phyloP scores from a whole-genome alignment of 2,888 invertebrate species.

The Philereme transversata region DNA sequence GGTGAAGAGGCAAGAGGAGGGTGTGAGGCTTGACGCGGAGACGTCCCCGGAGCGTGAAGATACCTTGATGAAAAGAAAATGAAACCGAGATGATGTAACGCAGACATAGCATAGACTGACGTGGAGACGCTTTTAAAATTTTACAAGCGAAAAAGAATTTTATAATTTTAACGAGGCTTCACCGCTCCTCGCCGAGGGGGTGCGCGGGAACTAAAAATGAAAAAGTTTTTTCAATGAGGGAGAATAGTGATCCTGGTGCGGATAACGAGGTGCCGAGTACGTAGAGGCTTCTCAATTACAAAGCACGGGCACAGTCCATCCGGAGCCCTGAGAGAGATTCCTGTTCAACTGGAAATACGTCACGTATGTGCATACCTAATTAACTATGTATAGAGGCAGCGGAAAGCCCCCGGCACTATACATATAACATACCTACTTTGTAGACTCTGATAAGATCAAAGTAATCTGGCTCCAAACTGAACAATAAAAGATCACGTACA shows the following conservation, averaged over 20 bases:
- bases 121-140: constrained; percentile 24
- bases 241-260: constrained; percentile 13
- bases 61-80: constrained; percentile 76
- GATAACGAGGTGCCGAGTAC: constrained; percentile 2
- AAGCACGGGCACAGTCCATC: no score
- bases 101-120: constrained; percentile 34
- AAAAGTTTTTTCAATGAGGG: constrained; percentile 17
- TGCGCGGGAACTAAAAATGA: constrained; percentile 16
- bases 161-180: constrained; percentile 44
- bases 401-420: no score
- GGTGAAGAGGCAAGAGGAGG: constrained; percentile 5
- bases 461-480: no score
- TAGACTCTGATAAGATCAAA: no score
- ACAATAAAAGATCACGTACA: no score
- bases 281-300: no score
- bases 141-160: constrained; percentile 38
- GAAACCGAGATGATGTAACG: constrained; percentile 56
- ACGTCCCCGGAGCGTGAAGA: constrained; percentile 64
- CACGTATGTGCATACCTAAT: no score
- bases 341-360: no score
- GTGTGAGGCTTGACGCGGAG: constrained; percentile 25
- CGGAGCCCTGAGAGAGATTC: no score
- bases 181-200: constrained; percentile 5
- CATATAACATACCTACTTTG: no score
- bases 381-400: no score